Percentiles rank a stretch among this genome's conserved stretches.
Conservation (phyloP, 2,113 vertebrate species). For the Rissa tridactyla region DNA sequence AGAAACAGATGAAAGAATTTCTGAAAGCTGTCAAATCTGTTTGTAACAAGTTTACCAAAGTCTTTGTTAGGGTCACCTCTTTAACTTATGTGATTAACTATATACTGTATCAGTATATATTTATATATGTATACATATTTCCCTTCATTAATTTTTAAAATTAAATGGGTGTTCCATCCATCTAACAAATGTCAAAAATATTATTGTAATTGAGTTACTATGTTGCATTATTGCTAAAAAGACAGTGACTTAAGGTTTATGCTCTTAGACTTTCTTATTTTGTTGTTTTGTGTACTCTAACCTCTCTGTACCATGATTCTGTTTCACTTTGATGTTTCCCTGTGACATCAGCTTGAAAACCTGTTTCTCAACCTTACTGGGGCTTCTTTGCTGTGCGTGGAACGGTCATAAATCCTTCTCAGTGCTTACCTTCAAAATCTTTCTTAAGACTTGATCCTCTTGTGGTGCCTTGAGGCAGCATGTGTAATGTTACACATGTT, state of each 20-base stretch:
- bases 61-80: background rate
- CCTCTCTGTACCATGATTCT: background rate
- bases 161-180: background rate
- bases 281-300: background rate
- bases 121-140: background rate
- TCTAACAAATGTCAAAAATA: background rate
- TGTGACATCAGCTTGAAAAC: background rate
- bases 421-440: background rate
- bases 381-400: background rate
- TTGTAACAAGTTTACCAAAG: background rate
- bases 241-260: background rate
- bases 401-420: background rate
- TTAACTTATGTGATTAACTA: background rate
- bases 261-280: background rate
- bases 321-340: background rate
- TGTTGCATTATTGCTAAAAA: background rate
- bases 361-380: background rate
- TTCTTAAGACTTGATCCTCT: background rate
- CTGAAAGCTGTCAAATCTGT: background rate
- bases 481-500: background rate
- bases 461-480: fast-evolving
- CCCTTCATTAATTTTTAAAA: background rate
- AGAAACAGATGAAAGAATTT: background rate
- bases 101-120: background rate
- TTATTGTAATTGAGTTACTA: background rate